Evolutionary conservation across 2,888 invertebrate species (phyloP), one percentile per base, ranked within the genome.

Genomic region (Drosophila emarginata): DNA sequence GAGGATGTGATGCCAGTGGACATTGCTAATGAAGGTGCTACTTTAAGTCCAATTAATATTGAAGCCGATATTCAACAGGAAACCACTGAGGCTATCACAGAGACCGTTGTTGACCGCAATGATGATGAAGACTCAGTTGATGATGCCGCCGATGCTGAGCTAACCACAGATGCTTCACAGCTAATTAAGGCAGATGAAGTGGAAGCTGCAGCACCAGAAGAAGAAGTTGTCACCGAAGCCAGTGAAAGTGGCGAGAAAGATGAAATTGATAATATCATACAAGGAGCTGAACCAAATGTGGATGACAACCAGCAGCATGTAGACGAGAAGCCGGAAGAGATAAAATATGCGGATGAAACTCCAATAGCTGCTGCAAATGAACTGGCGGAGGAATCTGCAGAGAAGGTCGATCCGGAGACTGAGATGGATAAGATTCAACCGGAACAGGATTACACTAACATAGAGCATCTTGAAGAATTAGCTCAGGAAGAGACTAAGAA

Each of bases 201-300:
- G 1, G 54, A 64, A 54, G 5, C 39, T 11, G 32, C 32, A 32
- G 9, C 32, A 32, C 9, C 32, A 32, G 59, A 50, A 39, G 59
- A 15, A 6, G 57, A 59, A 21, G 57, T 11, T 11, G 57, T 23
- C 36, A 28, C 39, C 79, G 79, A 64, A 5, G 68, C 18, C 52
- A 78, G 79, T 74, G 78, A 78, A 78, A 78, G 78, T 79, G 45
- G 45, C 21, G 72, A 77, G 45, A 80, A 85, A 77, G 74, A 73
- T 70, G 87, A 88, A 68, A 78, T 67, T 57, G 85, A 85, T 72
- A 88, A 85, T 77, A 80, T 81, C 65, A 83, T 83, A 71, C 74
- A 80, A 77, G 86, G 81, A 50, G 86, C 83, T 32, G 88, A 87
- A 52, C 79, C 78, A 51, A 71, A 73, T 72, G 66, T 68, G 69